Conservation (phyloP, 2,113 vertebrate genomes). For the Pachypanchax playfairii region DNA sequence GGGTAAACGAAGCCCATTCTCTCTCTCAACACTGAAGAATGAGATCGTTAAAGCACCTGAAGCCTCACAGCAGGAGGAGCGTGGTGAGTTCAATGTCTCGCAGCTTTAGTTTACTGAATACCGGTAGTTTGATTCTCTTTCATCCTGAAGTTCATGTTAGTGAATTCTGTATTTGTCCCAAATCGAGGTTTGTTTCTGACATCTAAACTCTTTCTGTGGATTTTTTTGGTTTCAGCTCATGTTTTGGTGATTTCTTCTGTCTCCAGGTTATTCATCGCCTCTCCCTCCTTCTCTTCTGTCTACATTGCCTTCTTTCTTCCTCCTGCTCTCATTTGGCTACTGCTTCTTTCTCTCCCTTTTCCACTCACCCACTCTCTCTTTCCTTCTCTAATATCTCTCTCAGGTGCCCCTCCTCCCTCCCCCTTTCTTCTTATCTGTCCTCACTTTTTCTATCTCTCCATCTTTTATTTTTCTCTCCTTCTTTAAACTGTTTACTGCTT, state of each 20-base stretch:
- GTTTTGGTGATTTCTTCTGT: conserved; percentile 58
- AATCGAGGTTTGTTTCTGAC: conserved; percentile 14
- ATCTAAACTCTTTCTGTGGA: conserved; percentile 14
- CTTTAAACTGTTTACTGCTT: too few relatives aligned
- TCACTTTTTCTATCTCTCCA: conserved; percentile 46
- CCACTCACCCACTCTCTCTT: conserved; percentile 32
- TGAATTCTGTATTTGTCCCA: conserved; percentile 3
- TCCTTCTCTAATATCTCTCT: conserved; percentile 29
- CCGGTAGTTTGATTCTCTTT: conserved; percentile 19
- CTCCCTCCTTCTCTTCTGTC: conserved; percentile 32
- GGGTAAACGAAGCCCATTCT: conserved; percentile 57
- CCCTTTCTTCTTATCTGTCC: conserved; percentile 46
- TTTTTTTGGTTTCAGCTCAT: conserved; percentile 47
- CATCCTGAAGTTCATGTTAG: conserved; percentile 37
- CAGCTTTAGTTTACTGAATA: conserved; percentile 20
- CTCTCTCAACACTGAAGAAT: conserved; percentile 69
- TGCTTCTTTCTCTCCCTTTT: conserved; percentile 59
- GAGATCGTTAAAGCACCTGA: conserved; percentile 83
- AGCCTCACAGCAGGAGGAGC: conserved; percentile 78
- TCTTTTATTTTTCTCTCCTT: conserved; percentile 36
- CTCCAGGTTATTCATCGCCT: conserved; percentile 53
- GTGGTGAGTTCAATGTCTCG: conserved; percentile 73
- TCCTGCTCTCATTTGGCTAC: conserved; percentile 50
- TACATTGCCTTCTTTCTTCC: conserved; percentile 42
- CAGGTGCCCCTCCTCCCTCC: conserved; percentile 16